Conservation (phyloP, 2,113 vertebrate species). For the Dipodomys stephensi region DNA sequence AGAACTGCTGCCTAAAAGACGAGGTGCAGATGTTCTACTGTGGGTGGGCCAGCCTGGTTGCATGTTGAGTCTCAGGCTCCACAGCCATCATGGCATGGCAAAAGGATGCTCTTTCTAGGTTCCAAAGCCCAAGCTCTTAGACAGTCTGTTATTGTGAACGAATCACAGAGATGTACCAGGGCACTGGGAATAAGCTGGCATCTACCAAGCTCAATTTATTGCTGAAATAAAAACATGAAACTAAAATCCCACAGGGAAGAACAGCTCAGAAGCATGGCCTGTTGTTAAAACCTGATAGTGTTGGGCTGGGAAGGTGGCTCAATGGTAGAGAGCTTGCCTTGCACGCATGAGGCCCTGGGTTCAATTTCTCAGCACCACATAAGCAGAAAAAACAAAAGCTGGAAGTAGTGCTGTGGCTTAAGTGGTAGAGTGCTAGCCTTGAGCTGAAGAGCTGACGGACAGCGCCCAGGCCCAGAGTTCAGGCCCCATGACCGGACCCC, state of each 20-base stretch:
- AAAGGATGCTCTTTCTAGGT: background rate
- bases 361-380: too few relatives aligned
- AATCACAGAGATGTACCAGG: background rate
- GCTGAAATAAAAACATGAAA: background rate
- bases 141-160: background rate
- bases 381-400: too few relatives aligned
- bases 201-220: background rate
- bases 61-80: background rate
- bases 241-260: background rate
- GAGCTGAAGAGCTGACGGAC: too few relatives aligned
- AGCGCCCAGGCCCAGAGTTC: too few relatives aligned
- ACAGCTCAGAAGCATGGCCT: background rate
- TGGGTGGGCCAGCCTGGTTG: rapidly evolving
- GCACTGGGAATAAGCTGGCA: background rate
- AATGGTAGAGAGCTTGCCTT: too few relatives aligned
- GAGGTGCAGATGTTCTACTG: background rate
- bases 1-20: constrained; percentile 5
- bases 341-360: too few relatives aligned
- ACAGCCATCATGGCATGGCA: background rate
- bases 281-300: background rate
- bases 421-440: too few relatives aligned
- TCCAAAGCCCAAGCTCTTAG: background rate
- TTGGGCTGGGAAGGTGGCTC: background rate
- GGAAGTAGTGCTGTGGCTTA: too few relatives aligned
- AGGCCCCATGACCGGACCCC: too few relatives aligned